These are phyloP conservation scores for Menidia beryllina DNA, from an alignment of 2,113 vertebrate species.

Conservation along the genomic window DNA sequence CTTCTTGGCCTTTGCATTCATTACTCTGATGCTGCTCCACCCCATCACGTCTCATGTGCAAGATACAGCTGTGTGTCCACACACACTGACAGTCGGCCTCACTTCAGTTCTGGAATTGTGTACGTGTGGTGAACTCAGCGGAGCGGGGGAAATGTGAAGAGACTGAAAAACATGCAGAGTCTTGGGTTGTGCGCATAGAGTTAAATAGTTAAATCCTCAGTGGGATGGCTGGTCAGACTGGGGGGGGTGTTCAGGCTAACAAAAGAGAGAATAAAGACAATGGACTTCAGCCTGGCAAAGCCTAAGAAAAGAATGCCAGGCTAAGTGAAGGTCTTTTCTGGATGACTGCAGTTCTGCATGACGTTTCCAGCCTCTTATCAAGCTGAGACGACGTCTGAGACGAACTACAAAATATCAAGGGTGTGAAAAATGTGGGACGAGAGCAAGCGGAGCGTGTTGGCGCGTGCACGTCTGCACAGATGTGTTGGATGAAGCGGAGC, in stretches of 20 bases:
- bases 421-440: conserved; percentile 8
- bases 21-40: not conserved
- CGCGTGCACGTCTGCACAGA: not conserved
- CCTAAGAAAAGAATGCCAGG: conserved; percentile 46
- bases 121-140: too few relatives aligned
- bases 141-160: too few relatives aligned
- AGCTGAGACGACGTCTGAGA: conserved; percentile 38
- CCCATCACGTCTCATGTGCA: not conserved
- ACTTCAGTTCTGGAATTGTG: not conserved
- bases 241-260: conserved; percentile 4
- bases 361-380: conserved; percentile 65
- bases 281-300: conserved; percentile 47
- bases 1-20: not conserved
- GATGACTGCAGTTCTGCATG: conserved; percentile 54
- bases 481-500: not conserved
- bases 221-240: not conserved
- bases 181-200: too few relatives aligned
- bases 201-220: too few relatives aligned
- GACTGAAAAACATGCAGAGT: too few relatives aligned
- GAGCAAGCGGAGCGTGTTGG: not conserved
- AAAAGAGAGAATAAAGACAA: conserved; percentile 33
- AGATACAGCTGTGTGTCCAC: not conserved
- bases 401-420: conserved; percentile 22
- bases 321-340: conserved; percentile 65
- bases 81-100: not conserved